Evolutionary conservation across 2,797 vertebrate species (phyloP).

Genomic region (Paramormyrops hopkinsi): DNA sequence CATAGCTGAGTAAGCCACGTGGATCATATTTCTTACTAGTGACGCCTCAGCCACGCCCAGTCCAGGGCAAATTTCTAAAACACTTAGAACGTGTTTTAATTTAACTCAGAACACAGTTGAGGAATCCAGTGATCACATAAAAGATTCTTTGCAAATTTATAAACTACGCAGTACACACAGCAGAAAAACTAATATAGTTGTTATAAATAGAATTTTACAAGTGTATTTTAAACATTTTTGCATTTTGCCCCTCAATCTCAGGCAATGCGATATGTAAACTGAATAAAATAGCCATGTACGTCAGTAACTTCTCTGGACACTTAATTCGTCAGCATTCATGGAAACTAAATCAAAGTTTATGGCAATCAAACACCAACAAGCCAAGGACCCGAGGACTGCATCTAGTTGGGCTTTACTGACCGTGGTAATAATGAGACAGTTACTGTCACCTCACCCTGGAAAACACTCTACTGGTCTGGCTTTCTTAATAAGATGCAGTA

Average conservation of each 20-base stretch:
- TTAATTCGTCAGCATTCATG: background rate
- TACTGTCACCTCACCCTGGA: background rate
- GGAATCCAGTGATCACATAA: background rate
- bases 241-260: background rate
- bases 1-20: slow-evolving; percentile 12
- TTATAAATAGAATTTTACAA: background rate
- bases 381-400: background rate
- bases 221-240: background rate
- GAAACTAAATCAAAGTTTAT: background rate
- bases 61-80: background rate
- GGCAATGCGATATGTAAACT: background rate
- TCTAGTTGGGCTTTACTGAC: background rate
- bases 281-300: background rate
- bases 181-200: background rate
- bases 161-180: background rate
- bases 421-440: background rate
- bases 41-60: slow-evolving; percentile 21
- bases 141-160: background rate
- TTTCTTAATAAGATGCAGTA: background rate
- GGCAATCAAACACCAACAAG: background rate
- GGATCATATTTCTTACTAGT: slow-evolving; percentile 16
- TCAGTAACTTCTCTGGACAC: background rate
- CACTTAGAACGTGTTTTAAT: background rate
- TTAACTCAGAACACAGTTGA: background rate
- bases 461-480: background rate